Percentiles rank a stretch among this genome's conserved stretches.
Conservation (phyloP, 2,888 invertebrate species). For the Hecatera dysodea region DNA sequence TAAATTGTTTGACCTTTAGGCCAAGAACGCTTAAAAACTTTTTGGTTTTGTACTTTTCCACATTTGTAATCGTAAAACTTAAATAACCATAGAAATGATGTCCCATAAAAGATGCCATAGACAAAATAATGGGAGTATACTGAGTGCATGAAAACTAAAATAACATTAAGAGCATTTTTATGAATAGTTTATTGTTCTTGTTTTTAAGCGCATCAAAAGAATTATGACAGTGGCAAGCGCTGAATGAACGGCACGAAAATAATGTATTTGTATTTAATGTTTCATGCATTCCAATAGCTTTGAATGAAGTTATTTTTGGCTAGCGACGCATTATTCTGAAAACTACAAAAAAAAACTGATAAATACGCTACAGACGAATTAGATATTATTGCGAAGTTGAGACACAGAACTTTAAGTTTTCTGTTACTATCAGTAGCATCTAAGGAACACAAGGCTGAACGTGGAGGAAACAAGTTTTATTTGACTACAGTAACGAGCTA, state of each 20-base stretch:
- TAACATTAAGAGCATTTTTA: slow-evolving; percentile 50
- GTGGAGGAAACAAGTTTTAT: too few species aligned
- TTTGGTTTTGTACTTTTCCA: slow-evolving; percentile 40
- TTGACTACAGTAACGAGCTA: too few species aligned
- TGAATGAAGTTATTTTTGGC: slow-evolving; percentile 11
- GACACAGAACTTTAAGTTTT: too few species aligned
- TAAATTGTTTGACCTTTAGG: slow-evolving; percentile 62
- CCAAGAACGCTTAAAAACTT: slow-evolving; percentile 36
- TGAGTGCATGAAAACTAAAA: slow-evolving; percentile 50
- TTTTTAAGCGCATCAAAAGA: slow-evolving; percentile 53
- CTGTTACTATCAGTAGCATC: too few species aligned
- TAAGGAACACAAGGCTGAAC: too few species aligned
- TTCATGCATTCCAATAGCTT: slow-evolving; percentile 20
- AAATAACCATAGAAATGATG: slow-evolving; percentile 39
- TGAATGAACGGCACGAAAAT: slow-evolving; percentile 29
- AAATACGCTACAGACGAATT: too few species aligned
- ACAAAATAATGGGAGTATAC: slow-evolving; percentile 39
- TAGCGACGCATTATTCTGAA: neutral
- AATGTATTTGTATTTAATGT: slow-evolving; percentile 16
- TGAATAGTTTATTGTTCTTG: slow-evolving; percentile 37
- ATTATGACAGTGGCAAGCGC: slow-evolving; percentile 38
- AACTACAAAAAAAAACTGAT: too few species aligned
- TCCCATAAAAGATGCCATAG: slow-evolving; percentile 53
- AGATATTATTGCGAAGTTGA: too few species aligned
- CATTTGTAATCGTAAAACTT: slow-evolving; percentile 56